Base-by-base conservation (phyloP, 2,113 vertebrate genomes). In the Lepus timidus region DNA sequence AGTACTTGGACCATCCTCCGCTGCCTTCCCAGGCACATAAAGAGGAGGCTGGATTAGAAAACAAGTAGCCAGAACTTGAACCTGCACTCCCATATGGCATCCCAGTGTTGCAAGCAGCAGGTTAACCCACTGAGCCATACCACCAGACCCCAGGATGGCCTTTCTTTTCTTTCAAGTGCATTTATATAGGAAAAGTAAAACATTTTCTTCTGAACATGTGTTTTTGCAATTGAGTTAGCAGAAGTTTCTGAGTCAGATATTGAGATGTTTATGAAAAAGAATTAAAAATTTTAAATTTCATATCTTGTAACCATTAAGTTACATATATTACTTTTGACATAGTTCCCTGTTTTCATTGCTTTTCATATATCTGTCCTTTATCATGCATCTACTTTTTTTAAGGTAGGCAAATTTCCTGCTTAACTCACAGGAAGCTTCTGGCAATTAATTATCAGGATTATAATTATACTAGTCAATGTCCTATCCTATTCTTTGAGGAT, bases 371-470 rank as follows among this genome's bases (percentile, higher is more conserved):
- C 74, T 61, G 3, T 31, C 22, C 25, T 29, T 84, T 65, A 19
- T 62, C 44, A 82, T 83, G 39, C 44, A 93, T 80, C 80, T 76
- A 52, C 49, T 27, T 88, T 27, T 88, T 92, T 89, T 33, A 90
- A 62, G 14, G 1, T 65, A 16, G 12, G 9, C 1, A 86, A 67
- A 0, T 78, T 25, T 71, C 19, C 20, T 64, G 23, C 27, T 85
- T 81, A 88, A 84, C 17, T 91, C 58, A 62, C 0, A 81, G 23
- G 20, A 10, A 81, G 4, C 17, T 20, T 82, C 61, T 92, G 23
- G 8, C 12, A 80, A 80, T 52, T n/a, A 71, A 88, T 86, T 65
- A 44, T 78, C 33, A 52, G 6, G 1, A 25, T 71, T 90, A 70
- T 70, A 68, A 90, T 68, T 61, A 36, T 70, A 67, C 16, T 87